phyloP scores from a whole-genome alignment of 2,113 vertebrate genomes.

The Misgurnus anguillicaudatus region DNA sequence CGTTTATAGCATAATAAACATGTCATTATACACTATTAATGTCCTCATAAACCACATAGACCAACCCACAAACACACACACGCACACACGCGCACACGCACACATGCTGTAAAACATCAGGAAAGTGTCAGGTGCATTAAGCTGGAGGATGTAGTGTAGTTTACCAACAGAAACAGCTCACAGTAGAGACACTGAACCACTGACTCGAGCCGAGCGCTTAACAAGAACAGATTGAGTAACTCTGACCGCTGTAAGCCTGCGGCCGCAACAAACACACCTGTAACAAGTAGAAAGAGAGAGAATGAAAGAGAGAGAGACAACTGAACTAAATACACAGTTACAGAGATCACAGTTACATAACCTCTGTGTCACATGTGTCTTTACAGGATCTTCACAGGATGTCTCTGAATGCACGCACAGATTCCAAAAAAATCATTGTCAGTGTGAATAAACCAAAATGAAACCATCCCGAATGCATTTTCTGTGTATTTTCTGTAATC shows the following conservation, averaged over 20 bases:
- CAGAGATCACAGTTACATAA: conserved; percentile 80
- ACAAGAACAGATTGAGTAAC: conserved; percentile 81
- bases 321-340: conserved; percentile 84
- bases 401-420: no score
- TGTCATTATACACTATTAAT: no score
- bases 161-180: background rate
- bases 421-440: no score
- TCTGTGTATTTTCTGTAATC: no score
- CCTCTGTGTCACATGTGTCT: conserved; percentile 57
- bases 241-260: conserved; percentile 28
- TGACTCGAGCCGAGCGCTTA: conserved; percentile 81
- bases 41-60: no score
- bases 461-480: no score
- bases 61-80: background rate
- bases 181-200: conserved; percentile 52
- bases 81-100: background rate
- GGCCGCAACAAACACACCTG: conserved; percentile 85
- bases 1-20: no score
- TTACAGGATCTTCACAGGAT: no score
- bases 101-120: background rate
- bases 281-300: conserved; percentile 76
- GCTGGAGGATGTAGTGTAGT: background rate
- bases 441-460: no score
- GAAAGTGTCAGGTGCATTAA: background rate
- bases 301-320: conserved; percentile 86